phyloP scores from a whole-genome alignment of 2,888 invertebrate genomes.

The Drosophila mulleri region DNA sequence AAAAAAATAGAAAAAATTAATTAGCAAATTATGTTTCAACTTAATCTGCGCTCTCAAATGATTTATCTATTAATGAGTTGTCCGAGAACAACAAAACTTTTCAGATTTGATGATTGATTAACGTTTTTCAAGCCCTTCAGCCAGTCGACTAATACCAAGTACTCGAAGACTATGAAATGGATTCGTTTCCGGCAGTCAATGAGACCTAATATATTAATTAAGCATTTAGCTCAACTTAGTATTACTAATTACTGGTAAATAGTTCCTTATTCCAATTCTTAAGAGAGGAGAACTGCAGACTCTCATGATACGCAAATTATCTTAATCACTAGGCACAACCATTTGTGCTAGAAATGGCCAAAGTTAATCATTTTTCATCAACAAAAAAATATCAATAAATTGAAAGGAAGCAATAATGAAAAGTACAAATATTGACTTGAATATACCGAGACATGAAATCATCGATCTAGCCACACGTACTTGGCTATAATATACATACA shows the following conservation, averaged over 20 bases:
- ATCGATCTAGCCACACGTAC: constrained; percentile 2
- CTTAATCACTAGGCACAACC: not conserved
- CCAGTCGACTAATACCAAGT: not conserved
- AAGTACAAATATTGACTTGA: constrained; percentile 2
- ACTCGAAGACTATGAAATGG: not conserved
- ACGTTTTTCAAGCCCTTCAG: constrained; percentile 1
- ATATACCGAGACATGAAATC: not conserved
- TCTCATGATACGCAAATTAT: not conserved
- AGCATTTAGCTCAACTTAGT: not conserved
- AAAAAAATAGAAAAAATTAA: constrained; percentile 6
- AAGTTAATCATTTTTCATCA: not conserved
- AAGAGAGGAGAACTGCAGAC: no score
- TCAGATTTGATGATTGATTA: constrained; percentile 16
- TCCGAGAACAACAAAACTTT: not conserved
- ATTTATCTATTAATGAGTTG: constrained; percentile 6
- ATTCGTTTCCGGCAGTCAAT: not conserved
- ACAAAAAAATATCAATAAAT: not conserved
- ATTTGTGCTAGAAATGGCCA: not conserved
- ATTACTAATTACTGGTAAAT: not conserved
- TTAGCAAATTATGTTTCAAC: constrained; percentile 19
- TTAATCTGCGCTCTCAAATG: constrained; percentile 6
- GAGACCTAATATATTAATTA: not conserved
- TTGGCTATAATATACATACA: not conserved
- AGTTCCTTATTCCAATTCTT: no score
- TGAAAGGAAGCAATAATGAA: not conserved